Evolutionary conservation across 2,797 vertebrate species (phyloP), one percentile per base, ranked within the genome.

Genomic region (Periparus ater): DNA sequence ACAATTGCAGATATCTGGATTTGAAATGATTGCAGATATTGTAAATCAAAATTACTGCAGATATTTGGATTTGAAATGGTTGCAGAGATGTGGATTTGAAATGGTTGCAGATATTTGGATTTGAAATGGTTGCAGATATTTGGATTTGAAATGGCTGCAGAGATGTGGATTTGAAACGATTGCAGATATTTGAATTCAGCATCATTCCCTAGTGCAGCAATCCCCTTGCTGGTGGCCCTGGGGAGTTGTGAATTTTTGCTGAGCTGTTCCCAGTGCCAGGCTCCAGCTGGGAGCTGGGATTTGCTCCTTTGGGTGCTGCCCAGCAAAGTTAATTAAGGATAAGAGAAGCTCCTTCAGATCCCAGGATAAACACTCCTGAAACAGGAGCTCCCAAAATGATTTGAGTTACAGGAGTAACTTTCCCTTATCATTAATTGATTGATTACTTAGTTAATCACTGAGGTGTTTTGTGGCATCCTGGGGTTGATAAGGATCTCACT

Each of bases 391-490:
- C 87, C 76, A 8, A 80, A 96, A 36, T 91, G 96, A 97, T 97
- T 96, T 91, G 44, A 57, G 60, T 70, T 67, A 86, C 63, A 11
- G 76, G 87, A 88, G 91, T 23, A 95, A 91, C 72, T 95, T 97
- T 97, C 95, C 96, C 50, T 96, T 92, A 89, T 97, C 42, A 97
- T 92, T 97, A 96, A 96, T 97, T 94, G 66, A 97, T 95, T 70
- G 93, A 91, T 95, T 38, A 96, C 94, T 96, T 93, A 87, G 92
- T 96, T 96, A 97, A 96, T 76, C 68, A 1, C 72, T 82, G 47
- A n/a, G 82, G 57, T 87, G 83, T 89, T 75, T 80, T 40, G 38
- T 34, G 85, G 54, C 17, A 27, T 51, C 19, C 34, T 60, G 77
- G 34, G 58, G 50, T 29, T 40, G 88, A 62, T 91, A 58, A 60